Evolutionary conservation across 2,113 vertebrate genomes (phyloP).

Genomic region (Cinclus cinclus): DNA sequence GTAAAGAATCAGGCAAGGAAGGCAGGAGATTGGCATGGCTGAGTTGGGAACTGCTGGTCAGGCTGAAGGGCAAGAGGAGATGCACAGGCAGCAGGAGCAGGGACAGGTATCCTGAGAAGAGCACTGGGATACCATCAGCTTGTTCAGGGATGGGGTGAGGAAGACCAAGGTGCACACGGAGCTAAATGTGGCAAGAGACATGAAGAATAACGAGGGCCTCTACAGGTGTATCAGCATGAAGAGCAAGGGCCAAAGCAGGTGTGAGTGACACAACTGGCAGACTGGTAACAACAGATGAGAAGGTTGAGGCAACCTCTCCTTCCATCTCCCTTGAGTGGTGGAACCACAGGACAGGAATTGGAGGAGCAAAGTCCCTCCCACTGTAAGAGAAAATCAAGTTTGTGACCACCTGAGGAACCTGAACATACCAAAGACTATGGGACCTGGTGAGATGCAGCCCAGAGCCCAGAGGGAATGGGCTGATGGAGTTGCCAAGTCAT

Average conservation of each 20-base stretch:
- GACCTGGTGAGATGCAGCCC: background rate
- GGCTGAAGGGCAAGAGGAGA: background rate
- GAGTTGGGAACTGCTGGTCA: background rate
- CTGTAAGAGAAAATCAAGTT: background rate
- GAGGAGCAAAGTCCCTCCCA: background rate
- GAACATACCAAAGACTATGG: background rate
- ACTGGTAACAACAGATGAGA: background rate
- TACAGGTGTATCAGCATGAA: background rate
- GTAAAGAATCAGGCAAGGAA: background rate
- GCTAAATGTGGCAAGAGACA: background rate
- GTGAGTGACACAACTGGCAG: background rate
- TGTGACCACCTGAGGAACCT: background rate
- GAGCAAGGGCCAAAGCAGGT: background rate
- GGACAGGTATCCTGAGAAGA: background rate
- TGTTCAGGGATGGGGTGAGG: background rate
- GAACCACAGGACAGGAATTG: background rate
- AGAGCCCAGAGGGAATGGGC: background rate
- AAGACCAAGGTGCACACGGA: background rate
- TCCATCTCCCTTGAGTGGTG: background rate
- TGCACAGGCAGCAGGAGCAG: background rate
- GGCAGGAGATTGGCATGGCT: background rate
- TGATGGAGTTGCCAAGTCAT: background rate
- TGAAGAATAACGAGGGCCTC: background rate
- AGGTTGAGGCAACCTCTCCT: background rate
- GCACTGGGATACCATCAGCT: accelerated